Evolutionary conservation across 2,113 vertebrate genomes (phyloP).

Genomic region (Columbina picui): DNA sequence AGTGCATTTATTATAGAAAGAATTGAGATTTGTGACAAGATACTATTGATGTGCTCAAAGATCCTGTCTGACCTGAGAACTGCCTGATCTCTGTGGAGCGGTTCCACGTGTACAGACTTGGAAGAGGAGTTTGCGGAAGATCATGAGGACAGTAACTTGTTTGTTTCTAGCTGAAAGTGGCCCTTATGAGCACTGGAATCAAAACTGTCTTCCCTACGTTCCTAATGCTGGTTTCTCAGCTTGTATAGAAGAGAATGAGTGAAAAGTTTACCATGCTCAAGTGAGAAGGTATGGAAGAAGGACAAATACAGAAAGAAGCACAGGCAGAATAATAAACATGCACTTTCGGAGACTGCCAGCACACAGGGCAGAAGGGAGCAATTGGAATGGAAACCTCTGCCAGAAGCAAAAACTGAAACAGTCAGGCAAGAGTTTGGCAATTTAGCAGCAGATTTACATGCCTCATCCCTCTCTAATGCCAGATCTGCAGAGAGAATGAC

Average conservation of each 20-base stretch:
- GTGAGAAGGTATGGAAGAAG: neutral
- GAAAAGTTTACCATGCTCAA: neutral
- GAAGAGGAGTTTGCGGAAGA: neutral
- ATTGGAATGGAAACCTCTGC: neutral
- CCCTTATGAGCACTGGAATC: neutral
- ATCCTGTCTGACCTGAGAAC: neutral
- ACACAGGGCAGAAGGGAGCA: neutral
- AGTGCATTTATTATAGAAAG: neutral
- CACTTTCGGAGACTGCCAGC: neutral
- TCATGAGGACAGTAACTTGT: neutral
- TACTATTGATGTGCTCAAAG: neutral
- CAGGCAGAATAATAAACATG: neutral
- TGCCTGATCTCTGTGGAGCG: neutral
- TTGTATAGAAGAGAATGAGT: neutral
- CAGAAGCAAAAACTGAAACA: neutral
- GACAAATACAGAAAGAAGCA: neutral
- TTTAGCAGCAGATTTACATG: neutral
- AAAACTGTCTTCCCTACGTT: neutral
- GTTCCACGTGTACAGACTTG: accelerated
- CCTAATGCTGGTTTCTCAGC: neutral
- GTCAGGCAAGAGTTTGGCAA: neutral
- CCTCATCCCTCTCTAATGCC: neutral
- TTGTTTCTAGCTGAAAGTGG: neutral
- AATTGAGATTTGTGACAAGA: neutral
- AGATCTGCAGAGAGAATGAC: neutral